These are phyloP conservation scores for Steromphala cineraria DNA, from an alignment of 2,888 invertebrate species.

Conservation along the genomic window DNA sequence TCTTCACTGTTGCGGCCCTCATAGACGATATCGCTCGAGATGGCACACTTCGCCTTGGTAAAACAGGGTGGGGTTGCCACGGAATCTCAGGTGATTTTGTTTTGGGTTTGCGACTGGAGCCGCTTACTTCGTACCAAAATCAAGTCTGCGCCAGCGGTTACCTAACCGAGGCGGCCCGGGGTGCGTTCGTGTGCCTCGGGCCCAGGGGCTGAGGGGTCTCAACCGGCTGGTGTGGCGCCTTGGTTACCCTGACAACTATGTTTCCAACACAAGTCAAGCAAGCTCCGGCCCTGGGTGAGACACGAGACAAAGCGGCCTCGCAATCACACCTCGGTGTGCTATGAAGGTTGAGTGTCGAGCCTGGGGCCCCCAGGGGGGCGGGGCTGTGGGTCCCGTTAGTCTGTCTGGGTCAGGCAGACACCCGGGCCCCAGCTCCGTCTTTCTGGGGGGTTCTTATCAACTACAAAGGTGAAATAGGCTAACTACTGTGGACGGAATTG, in stretches of 20 bases:
- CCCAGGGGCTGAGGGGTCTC: neutral
- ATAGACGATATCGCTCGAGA: neutral
- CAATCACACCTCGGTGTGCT: slow-evolving; percentile 9
- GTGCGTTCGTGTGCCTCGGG: slow-evolving; percentile 12
- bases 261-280: neutral
- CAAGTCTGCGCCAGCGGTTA: neutral
- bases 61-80: neutral
- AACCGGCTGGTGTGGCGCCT: neutral
- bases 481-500: too few species aligned
- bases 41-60: neutral
- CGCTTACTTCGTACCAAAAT: neutral
- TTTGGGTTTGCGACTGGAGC: neutral
- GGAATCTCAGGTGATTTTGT: neutral
- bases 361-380: slow-evolving; percentile 7
- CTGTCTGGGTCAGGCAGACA: neutral
- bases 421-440: neutral
- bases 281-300: neutral
- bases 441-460: neutral
- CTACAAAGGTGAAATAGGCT: neutral
- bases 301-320: neutral
- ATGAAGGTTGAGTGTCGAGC: neutral
- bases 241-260: neutral
- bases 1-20: neutral
- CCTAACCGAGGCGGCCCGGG: neutral
- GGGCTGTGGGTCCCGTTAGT: neutral